Percentiles rank a stretch among this genome's conserved stretches.
These are phyloP conservation scores for Paguma larvata DNA, from an alignment of 2,797 vertebrate genomes.

Conservation along the genomic window DNA sequence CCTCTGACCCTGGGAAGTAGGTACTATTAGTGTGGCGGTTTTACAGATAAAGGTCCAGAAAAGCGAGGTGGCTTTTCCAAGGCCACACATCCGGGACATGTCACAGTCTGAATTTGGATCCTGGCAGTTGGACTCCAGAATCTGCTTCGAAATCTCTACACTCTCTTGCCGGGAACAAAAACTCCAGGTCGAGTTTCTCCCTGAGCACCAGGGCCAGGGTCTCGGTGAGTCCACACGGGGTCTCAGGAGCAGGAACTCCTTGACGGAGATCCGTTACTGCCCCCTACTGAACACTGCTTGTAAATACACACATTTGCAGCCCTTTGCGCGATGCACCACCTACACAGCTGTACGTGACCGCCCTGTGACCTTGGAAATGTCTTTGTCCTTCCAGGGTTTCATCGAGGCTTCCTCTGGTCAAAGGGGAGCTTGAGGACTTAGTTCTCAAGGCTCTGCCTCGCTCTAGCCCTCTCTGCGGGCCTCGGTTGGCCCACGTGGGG, in stretches of 20 bases:
- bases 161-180: not conserved
- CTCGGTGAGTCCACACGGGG: not conserved
- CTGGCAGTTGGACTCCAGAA: not conserved
- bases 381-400: not conserved
- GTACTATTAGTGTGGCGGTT: not conserved
- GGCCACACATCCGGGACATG: not conserved
- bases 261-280: not conserved
- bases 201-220: not conserved
- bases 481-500: accelerated
- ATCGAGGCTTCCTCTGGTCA: not conserved
- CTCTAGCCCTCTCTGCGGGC: not conserved
- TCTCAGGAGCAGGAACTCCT: not conserved
- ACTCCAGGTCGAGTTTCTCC: not conserved
- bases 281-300: not conserved
- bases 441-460: not conserved
- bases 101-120: not conserved
- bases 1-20: not conserved
- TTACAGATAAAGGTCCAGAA: not conserved
- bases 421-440: not conserved
- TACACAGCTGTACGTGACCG: not conserved
- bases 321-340: not conserved
- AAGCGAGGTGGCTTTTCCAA: not conserved
- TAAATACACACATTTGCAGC: not conserved
- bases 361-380: not conserved
- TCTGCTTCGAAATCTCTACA: not conserved